These are phyloP conservation scores for Corythoichthys haematopterus DNA, from an alignment of 2,113 vertebrate genomes.

Conservation along the genomic window DNA sequence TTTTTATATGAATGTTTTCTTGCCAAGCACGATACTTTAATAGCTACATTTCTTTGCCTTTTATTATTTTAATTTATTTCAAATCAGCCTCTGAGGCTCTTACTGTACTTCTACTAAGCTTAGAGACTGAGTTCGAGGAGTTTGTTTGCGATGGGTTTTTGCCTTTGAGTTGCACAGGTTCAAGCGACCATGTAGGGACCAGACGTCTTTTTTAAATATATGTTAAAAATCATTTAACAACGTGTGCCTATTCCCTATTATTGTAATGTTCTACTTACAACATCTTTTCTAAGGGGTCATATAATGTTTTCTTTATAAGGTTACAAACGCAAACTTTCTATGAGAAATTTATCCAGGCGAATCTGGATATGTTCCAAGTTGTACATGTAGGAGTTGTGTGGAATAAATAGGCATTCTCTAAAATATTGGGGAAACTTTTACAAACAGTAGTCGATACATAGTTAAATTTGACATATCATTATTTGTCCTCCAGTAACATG, in stretches of 20 bases:
- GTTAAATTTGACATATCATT: background rate
- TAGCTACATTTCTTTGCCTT: slow-evolving; percentile 35
- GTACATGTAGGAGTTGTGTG: background rate
- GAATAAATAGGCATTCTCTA: background rate
- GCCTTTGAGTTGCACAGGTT: slow-evolving; percentile 61
- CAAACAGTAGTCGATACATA: background rate
- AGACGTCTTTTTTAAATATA: slow-evolving; percentile 28
- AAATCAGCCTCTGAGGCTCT: too few relatives aligned
- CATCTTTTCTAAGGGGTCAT: slow-evolving; percentile 1
- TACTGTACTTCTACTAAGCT: too few relatives aligned
- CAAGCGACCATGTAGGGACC: slow-evolving; percentile 40
- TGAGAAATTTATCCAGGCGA: background rate
- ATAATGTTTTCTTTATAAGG: background rate
- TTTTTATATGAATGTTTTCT: slow-evolving; percentile 29
- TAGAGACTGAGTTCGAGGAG: slow-evolving; percentile 17
- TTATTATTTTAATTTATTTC: slow-evolving; percentile 21
- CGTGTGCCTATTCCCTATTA: slow-evolving; percentile 8
- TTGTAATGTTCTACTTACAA: background rate
- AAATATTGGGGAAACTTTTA: background rate
- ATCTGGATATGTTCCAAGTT: background rate
- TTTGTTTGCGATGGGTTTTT: slow-evolving; percentile 34
- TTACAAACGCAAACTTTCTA: background rate
- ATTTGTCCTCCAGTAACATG: background rate
- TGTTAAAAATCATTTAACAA: slow-evolving; percentile 6
- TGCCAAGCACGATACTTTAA: slow-evolving; percentile 49